phyloP scores from a whole-genome alignment of 2,797 vertebrate species.

The Sebastolobus alascanus region DNA sequence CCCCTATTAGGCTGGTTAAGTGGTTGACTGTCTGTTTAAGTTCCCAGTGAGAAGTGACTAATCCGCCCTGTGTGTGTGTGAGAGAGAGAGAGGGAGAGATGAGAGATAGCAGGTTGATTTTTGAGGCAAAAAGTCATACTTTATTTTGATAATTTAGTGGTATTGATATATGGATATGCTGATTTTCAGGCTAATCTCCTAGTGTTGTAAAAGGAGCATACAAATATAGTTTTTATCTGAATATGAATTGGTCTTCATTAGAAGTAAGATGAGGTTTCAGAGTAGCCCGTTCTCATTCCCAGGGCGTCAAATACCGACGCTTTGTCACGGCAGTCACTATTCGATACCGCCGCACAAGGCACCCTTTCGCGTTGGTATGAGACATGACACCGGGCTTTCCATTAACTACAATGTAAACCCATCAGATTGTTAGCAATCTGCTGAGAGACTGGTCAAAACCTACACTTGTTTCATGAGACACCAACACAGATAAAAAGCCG shows the following conservation, averaged over 20 bases:
- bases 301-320: not conserved
- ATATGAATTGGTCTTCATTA: not conserved
- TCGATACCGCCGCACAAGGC: too few species aligned
- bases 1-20: constrained; percentile 79
- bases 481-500: not conserved
- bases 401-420: not conserved
- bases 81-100: not conserved
- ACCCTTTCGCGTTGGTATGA: not conserved
- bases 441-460: not conserved
- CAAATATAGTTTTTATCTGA: not conserved
- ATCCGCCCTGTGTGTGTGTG: constrained; percentile 50
- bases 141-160: constrained; percentile 1
- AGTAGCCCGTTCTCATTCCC: not conserved
- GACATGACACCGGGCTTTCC: not conserved
- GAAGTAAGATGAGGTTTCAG: not conserved
- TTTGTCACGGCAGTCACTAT: too few species aligned
- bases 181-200: not conserved
- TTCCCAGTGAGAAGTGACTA: constrained; percentile 76
- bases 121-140: constrained; percentile 3
- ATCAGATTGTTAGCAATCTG: not conserved
- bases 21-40: constrained; percentile 73
- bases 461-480: not conserved
- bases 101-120: constrained; percentile 11
- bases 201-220: not conserved
- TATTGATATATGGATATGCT: not conserved